These are phyloP conservation scores for Caenorhabditis drosophilae DNA, from an alignment of 2,888 invertebrate species.

Conservation along the genomic window DNA sequence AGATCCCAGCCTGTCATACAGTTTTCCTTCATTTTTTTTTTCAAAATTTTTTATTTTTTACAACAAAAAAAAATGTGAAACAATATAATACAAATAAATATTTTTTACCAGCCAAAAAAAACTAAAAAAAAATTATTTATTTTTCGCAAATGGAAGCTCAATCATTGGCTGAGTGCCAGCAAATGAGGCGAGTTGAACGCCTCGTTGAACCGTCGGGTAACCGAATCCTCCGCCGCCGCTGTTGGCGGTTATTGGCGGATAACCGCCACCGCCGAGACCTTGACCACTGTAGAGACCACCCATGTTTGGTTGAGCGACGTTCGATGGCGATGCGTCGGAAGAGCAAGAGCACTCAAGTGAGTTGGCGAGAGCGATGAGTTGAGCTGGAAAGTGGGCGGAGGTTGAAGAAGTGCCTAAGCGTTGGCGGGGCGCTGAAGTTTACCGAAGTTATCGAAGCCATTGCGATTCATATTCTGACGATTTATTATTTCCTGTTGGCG, in stretches of 20 bases:
- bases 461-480: slow-evolving; percentile 45
- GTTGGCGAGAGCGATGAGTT: slow-evolving; percentile 62
- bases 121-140: background rate
- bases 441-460: slow-evolving; percentile 65
- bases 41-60: too few species aligned
- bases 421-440: too few species aligned
- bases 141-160: background rate
- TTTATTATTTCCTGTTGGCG: slow-evolving; percentile 56
- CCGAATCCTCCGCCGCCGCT: slow-evolving; percentile 8
- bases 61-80: too few species aligned
- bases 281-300: slow-evolving; percentile 29
- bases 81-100: background rate
- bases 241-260: slow-evolving; percentile 26
- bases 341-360: slow-evolving; percentile 64
- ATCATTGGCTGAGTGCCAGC: slow-evolving; percentile 31
- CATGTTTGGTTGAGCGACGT: slow-evolving; percentile 8
- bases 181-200: slow-evolving; percentile 20
- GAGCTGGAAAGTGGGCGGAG: slow-evolving; percentile 61
- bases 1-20: too few species aligned
- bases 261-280: slow-evolving; percentile 18
- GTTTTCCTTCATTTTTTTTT: too few species aligned
- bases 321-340: slow-evolving; percentile 10
- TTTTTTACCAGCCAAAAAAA: background rate
- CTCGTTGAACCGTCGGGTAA: slow-evolving; percentile 19
- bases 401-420: too few species aligned